Conservation (phyloP, 2,797 vertebrate genomes). For the Glossophaga mutica region DNA sequence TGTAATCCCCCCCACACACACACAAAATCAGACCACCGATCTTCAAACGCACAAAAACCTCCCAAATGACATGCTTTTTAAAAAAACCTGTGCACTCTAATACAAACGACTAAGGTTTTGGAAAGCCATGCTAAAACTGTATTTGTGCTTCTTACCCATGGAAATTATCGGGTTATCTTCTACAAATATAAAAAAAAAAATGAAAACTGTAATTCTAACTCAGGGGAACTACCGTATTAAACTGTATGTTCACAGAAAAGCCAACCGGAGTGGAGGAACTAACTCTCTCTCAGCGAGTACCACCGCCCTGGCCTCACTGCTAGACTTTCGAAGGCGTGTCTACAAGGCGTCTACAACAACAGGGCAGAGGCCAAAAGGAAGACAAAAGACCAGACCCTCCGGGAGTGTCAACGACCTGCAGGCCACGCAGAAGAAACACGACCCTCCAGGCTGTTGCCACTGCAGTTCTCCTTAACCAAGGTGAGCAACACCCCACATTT, state of each 20-base stretch:
- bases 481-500: not conserved
- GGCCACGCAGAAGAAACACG: not conserved
- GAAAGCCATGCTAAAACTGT: not conserved
- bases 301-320: not conserved
- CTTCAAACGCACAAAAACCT: not conserved
- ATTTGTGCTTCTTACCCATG: not conserved
- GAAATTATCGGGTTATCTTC: not conserved
- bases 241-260: not conserved
- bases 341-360: fast-evolving
- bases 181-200: not conserved
- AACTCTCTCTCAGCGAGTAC: not conserved
- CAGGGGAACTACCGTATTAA: not conserved
- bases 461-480: not conserved
- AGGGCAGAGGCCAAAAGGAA: not conserved
- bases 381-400: not conserved
- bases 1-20: not conserved
- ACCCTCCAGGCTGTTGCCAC: not conserved
- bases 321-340: not conserved
- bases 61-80: not conserved
- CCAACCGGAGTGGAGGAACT: not conserved
- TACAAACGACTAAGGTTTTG: not conserved
- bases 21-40: not conserved
- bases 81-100: not conserved
- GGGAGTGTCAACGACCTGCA: not conserved
- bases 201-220: slow-evolving; percentile 14